Evolutionary conservation across 53 echinoderm and acorn worm species (phyloP).

Genomic region (Mesocentrotus franciscanus): DNA sequence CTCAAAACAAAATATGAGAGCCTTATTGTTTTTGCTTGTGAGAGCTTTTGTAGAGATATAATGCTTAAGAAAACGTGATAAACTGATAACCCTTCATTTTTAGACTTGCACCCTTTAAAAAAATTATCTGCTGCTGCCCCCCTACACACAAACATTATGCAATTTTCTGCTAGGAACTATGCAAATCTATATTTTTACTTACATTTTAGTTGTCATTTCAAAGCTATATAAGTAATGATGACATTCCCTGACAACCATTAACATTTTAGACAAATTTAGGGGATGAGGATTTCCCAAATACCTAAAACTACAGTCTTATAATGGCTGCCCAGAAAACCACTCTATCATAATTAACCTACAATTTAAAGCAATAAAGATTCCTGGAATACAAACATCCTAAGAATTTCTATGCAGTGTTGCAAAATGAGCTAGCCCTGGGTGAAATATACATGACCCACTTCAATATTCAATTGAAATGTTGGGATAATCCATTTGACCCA

Average conservation of each 20-base stretch:
- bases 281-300: neutral
- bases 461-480: conserved; percentile 33
- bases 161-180: too few relatives aligned
- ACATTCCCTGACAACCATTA: neutral
- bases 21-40: too few relatives aligned
- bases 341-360: neutral
- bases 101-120: too few relatives aligned
- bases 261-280: neutral
- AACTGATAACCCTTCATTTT: too few relatives aligned
- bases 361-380: conserved; percentile 28
- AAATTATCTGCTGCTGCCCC: too few relatives aligned
- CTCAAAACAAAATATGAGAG: too few relatives aligned
- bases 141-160: too few relatives aligned
- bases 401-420: neutral
- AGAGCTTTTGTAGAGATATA: too few relatives aligned
- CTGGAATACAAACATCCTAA: conserved; percentile 3
- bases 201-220: neutral
- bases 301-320: too few relatives aligned
- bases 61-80: too few relatives aligned
- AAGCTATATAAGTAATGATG: neutral
- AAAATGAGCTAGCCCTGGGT: conserved; percentile 15
- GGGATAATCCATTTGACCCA: conserved; percentile 51
- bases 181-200: neutral
- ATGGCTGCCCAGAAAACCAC: neutral
- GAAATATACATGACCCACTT: conserved; percentile 28